Evolutionary conservation across 2,113 vertebrate species (phyloP).

Genomic region (Vulpes ferrilata): DNA sequence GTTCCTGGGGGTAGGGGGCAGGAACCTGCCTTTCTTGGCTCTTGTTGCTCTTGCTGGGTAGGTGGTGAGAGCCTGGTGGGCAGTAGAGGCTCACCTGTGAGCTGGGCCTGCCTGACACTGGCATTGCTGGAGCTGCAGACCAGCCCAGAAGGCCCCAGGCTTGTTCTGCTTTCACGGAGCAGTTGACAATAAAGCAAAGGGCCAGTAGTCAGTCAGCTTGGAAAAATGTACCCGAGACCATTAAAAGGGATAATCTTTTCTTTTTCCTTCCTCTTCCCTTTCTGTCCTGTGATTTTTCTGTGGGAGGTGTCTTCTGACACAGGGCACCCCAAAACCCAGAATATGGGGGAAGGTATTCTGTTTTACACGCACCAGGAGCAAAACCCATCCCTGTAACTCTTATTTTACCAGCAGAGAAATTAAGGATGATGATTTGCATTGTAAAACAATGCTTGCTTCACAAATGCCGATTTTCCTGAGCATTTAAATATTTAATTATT

Average conservation of each 20-base stretch:
- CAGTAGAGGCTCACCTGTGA: rapidly evolving
- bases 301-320: neutral
- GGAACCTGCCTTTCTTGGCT: neutral
- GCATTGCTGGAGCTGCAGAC: neutral
- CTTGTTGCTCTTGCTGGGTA: neutral
- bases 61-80: neutral
- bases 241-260: neutral
- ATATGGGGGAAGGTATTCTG: neutral
- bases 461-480: constrained; percentile 41
- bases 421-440: constrained; percentile 59
- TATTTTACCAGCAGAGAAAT: constrained; percentile 69
- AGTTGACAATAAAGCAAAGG: neutral
- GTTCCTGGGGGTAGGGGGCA: neutral
- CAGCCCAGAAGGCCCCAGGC: neutral
- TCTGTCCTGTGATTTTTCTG: neutral
- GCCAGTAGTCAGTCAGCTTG: neutral
- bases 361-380: neutral
- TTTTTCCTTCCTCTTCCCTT: neutral
- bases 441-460: constrained; percentile 61
- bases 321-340: neutral
- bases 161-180: neutral
- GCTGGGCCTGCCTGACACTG: neutral
- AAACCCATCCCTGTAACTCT: neutral
- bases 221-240: neutral
- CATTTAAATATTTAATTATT: constrained; percentile 80